Base-by-base conservation (phyloP, 2,113 vertebrate genomes). In the Pterocles gutturalis region DNA sequence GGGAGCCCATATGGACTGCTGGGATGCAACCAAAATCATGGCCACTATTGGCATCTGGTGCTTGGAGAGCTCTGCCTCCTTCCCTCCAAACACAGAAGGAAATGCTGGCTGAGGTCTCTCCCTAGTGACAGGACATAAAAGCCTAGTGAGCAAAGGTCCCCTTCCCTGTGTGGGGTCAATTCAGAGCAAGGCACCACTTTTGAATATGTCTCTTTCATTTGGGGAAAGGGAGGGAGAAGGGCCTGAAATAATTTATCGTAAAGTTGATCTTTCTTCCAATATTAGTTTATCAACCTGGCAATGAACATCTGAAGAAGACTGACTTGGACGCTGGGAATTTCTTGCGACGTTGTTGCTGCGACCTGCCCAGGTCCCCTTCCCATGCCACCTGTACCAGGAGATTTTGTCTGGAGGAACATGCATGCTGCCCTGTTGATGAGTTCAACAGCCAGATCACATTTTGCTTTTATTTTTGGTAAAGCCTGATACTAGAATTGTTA, bases 271-370 rank as follows among this genome's bases (percentile, higher is more conserved):
- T 81, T 94, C 54, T 94, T 75, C 89, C 38, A 2, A 54, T 88
- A 51, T 36, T 87, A 98, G 97, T 98, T 98, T 72, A 96, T 98
- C 95, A 95, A 72, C 72, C 84, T 98, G 87, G 95, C 97, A 54
- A 96, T 98, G 95, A 97, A 95, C 76, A 97, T 98, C 70, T 98
- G 94, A 98, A 95, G 96, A 87, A 71, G 3, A 61, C 62, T 73
- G 67, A 45, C 43, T 41, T 86, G 95, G 60, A 77, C 54, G 25
- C 65, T 3, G 3, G 33, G 43, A 93, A n/a, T 41, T 71, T 61
- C 57, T 64, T 87, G 49, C 0, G 0, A 89, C 8, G 12, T 60
- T 29, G 36, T 75, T 90, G 58, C 87, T 1, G 0, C 91, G 60
- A 72, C 15, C 29, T 60, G 17, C 60, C 33, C 75, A 41, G 31